These are phyloP conservation scores for Odontocolon sp. DNA, from an alignment of 2,888 invertebrate species.

Conservation along the genomic window DNA sequence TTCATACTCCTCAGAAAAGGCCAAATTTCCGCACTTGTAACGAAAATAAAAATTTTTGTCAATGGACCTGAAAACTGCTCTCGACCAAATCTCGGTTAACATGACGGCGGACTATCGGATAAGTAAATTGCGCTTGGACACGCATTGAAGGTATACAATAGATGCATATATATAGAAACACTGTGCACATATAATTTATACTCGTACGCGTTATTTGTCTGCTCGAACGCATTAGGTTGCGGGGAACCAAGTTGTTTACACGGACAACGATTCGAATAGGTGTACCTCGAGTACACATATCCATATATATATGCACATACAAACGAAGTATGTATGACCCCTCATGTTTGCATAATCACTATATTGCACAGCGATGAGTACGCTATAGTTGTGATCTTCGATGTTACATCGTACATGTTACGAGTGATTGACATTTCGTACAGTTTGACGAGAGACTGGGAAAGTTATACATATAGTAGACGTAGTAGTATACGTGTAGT, in stretches of 20 bases:
- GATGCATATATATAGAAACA: slow-evolving; percentile 10
- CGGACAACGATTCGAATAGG: slow-evolving; percentile 61
- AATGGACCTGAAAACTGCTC: too few relatives aligned
- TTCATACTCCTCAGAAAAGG: too few relatives aligned
- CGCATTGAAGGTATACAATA: too few relatives aligned
- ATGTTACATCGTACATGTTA: slow-evolving; percentile 29
- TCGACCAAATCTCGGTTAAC: neutral
- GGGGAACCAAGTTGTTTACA: slow-evolving; percentile 61
- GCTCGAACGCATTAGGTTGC: slow-evolving; percentile 61
- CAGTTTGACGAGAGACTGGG: slow-evolving; percentile 11
- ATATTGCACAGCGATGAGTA: slow-evolving; percentile 61
- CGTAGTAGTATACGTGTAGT: too few relatives aligned
- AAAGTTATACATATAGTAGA: too few relatives aligned
- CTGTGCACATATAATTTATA: slow-evolving; percentile 6
- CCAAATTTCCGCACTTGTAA: too few relatives aligned
- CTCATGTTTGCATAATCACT: slow-evolving; percentile 63
- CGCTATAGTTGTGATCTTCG: slow-evolving; percentile 48
- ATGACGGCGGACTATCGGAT: neutral
- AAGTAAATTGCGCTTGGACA: too few relatives aligned
- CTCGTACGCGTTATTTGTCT: slow-evolving; percentile 40
- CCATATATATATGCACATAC: slow-evolving; percentile 2
- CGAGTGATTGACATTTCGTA: slow-evolving; percentile 54
- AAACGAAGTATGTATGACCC: neutral
- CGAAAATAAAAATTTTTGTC: too few relatives aligned
- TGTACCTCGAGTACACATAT: slow-evolving; percentile 58